Conservation (phyloP, 2,113 vertebrate species). For the Oryzias celebensis region DNA sequence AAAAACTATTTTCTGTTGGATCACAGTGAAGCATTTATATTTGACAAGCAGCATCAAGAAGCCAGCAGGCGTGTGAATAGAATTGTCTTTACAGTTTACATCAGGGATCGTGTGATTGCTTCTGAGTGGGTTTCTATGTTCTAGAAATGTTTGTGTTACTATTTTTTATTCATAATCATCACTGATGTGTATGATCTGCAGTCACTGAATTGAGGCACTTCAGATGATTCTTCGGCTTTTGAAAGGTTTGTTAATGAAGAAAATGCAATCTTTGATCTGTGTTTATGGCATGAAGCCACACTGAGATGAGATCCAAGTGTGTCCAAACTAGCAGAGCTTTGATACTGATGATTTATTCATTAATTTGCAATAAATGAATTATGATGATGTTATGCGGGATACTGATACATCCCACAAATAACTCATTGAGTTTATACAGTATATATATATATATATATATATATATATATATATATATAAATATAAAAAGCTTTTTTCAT, state of each 20-base stretch:
- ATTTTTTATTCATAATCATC: not conserved
- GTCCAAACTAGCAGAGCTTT: not conserved
- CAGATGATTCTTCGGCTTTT: not conserved
- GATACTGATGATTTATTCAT: too few relatives aligned
- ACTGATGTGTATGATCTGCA: not conserved
- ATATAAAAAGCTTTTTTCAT: too few relatives aligned
- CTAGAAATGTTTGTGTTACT: not conserved
- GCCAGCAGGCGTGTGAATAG: conserved; percentile 46
- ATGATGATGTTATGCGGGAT: too few relatives aligned
- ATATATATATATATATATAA: too few relatives aligned
- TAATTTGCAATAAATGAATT: too few relatives aligned
- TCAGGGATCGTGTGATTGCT: conserved; percentile 12
- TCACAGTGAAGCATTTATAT: conserved; percentile 64
- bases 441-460: too few relatives aligned
- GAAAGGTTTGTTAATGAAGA: not conserved
- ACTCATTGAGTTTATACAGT: too few relatives aligned
- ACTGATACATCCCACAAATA: too few relatives aligned
- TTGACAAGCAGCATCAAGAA: conserved; percentile 72
- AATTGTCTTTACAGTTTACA: conserved; percentile 55
- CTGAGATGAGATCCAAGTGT: not conserved
- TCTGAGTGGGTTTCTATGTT: conserved; percentile 19
- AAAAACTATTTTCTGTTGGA: conserved; percentile 33
- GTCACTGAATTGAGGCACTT: not conserved
- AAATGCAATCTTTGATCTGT: not conserved
- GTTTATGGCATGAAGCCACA: not conserved